Evolutionary conservation across 2,113 vertebrate genomes (phyloP).

Genomic region (Python bivittatus): DNA sequence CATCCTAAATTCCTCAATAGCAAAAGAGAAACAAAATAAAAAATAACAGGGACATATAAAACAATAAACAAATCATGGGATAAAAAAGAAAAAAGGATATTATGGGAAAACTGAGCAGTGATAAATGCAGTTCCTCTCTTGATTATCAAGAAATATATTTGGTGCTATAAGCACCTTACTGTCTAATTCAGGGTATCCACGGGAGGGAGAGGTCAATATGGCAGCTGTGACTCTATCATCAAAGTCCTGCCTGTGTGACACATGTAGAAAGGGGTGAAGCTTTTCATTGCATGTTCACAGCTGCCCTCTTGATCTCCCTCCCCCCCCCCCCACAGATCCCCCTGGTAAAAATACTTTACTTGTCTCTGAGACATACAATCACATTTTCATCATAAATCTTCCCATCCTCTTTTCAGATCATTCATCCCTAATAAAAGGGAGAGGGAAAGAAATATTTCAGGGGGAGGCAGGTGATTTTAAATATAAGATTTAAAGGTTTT

Average conservation of each 20-base stretch:
- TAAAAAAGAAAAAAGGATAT: rapidly evolving
- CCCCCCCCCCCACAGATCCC: not conserved
- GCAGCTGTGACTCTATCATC: not conserved
- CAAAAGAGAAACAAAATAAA: not conserved
- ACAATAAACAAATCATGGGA: not conserved
- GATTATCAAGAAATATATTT: not conserved
- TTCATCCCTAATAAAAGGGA: not conserved
- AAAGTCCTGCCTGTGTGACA: not conserved
- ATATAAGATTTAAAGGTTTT: not conserved
- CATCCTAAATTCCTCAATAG: not conserved
- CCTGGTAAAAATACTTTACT: not conserved
- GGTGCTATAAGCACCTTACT: not conserved
- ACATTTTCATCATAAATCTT: not conserved
- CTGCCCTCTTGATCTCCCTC: not conserved
- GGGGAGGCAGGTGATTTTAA: not conserved
- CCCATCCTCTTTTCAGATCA: not conserved
- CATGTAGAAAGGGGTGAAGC: not conserved
- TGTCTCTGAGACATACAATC: not conserved
- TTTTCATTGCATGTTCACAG: not conserved
- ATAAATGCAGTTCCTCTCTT: not conserved
- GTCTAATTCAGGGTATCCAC: not conserved
- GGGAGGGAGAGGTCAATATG: not conserved
- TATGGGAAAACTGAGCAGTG: not conserved
- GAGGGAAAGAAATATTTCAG: not conserved
- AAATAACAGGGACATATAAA: not conserved